Evolutionary conservation across 2,113 vertebrate genomes (phyloP), one percentile per base, ranked within the genome.

Genomic region (Silurus glanis): DNA sequence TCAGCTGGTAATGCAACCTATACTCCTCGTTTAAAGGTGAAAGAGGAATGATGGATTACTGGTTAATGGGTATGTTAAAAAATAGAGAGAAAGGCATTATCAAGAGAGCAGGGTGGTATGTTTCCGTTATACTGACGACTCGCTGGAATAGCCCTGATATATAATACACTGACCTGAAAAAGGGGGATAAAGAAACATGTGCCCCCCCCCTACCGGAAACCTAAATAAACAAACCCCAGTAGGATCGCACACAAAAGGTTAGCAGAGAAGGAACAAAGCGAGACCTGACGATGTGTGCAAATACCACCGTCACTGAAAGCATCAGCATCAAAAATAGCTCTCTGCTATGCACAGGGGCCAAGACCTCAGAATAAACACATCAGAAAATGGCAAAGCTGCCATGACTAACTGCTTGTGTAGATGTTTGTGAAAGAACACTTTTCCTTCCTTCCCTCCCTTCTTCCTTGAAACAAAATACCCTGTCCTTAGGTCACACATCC

Each of bases 21-120:
- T 12, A 56, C 64, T 85, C 61, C 74, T 45, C 37, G 74, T 72
- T 17, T 47, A 23, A 47, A 13, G 23, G 53, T 21, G 56, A 14
- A 51, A 69, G 45, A 7, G 72, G 74, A 87, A 82, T 83, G 80
- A 83, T 61, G 85, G 87, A 88, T 82, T 82, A 83, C 69, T 80
- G 55, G 72, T 66, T 88, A 87, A 87, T 87, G 85, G 37, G 72
- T 17, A 53, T 86, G 66, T 79, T 85, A 82, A 89, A 74, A 37
- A 16, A 64, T n/a, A 76, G 53, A 78, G 23, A 62, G 85, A n/a
- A 37, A n/a, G 53, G 28, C 53, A 66, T 85, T 67, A 66, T 67
- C 45, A 80, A 83, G 25, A 71, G 25, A 64, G 61, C 12, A 49
- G 4, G 53, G 51, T 59, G 28, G 71, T 62, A 67, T 55, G 25